Evolutionary conservation across 2,888 invertebrate species (phyloP).

Genomic region (Villa cingulata): DNA sequence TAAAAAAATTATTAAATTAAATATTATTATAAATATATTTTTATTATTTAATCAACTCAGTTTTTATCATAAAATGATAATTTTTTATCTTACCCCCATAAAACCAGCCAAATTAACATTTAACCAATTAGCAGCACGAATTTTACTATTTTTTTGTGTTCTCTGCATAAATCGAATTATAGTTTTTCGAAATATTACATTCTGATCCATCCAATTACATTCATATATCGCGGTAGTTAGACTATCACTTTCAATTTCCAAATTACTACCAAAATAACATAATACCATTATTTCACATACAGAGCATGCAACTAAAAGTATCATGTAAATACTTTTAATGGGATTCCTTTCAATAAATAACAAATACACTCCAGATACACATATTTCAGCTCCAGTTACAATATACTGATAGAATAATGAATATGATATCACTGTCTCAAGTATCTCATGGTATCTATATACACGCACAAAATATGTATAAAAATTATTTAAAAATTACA

Average conservation of each 20-base stretch:
- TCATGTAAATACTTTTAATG: too few relatives aligned
- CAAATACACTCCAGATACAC: conserved; percentile 4
- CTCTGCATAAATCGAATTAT: conserved; percentile 10
- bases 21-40: too few relatives aligned
- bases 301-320: background rate
- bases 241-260: background rate
- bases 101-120: background rate
- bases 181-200: background rate
- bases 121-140: background rate
- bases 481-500: too few relatives aligned
- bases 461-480: too few relatives aligned
- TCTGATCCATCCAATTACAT: background rate
- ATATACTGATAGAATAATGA: conserved; percentile 4
- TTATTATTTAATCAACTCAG: too few relatives aligned
- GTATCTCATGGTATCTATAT: background rate
- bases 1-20: background rate
- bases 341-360: background rate
- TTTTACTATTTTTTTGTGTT: background rate
- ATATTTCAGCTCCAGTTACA: background rate
- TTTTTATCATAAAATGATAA: background rate
- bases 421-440: background rate
- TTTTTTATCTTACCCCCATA: background rate
- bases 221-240: background rate
- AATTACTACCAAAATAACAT: background rate
- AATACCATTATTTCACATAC: background rate